Percentiles rank a stretch among this genome's conserved stretches.
phyloP scores from a whole-genome alignment of 1,140 invertebrate species.

The Bilobella aurantiaca region DNA sequence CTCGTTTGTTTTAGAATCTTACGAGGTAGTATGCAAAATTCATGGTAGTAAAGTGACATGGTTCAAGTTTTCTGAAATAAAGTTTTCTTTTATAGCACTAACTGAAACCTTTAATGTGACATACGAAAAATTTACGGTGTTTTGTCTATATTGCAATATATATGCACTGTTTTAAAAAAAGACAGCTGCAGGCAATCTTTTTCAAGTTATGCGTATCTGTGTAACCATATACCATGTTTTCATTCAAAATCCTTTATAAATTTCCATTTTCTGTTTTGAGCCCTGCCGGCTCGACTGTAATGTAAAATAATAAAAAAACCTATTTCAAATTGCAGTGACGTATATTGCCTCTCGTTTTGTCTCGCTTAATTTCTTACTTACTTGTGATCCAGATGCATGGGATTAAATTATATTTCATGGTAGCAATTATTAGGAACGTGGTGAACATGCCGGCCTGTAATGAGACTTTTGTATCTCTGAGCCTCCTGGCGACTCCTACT shows the following conservation, averaged over 20 bases:
- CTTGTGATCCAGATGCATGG: background rate
- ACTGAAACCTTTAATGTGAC: background rate
- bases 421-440: constrained; percentile 7
- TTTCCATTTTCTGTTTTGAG: no score
- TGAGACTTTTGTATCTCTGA: background rate
- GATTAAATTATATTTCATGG: no score
- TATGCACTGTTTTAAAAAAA: background rate
- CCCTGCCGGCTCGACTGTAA: no score
- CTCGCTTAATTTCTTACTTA: background rate
- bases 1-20: no score
- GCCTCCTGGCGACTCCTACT: background rate
- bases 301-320: no score
- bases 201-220: no score
- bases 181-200: no score
- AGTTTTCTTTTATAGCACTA: background rate
- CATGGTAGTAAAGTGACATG: background rate
- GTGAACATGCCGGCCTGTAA: background rate
- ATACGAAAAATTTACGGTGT: background rate
- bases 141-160: background rate
- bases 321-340: no score
- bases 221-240: no score
- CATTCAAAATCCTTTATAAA: no score
- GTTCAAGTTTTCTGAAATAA: no score
- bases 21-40: background rate
- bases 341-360: background rate